A percentile compares a stretch with the other conserved stretches of the same genome.
These are phyloP conservation scores for Herpetotheres cachinnans DNA, from an alignment of 2,113 vertebrate genomes.

Conservation along the genomic window DNA sequence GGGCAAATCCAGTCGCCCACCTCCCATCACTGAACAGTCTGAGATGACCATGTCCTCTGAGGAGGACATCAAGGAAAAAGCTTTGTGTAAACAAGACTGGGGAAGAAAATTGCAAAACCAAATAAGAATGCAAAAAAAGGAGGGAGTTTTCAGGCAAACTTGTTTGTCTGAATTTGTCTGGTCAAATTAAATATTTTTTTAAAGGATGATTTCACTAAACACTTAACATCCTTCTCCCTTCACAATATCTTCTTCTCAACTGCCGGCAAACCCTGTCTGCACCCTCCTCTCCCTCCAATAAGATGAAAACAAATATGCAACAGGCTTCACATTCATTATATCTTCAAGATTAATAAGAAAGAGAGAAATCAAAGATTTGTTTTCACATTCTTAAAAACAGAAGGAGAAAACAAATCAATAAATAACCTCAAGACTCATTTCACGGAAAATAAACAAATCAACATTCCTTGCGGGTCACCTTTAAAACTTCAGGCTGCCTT, in stretches of 20 bases:
- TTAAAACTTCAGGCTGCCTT: constrained; percentile 6
- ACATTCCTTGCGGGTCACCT: background rate
- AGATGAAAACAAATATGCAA: background rate
- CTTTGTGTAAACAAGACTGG: background rate
- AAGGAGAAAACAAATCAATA: background rate
- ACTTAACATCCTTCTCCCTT: background rate
- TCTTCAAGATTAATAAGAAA: background rate
- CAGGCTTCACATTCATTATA: background rate
- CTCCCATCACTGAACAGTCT: background rate
- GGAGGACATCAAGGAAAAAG: background rate
- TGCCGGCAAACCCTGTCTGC: background rate
- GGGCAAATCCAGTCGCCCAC: background rate
- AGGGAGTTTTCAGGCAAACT: background rate
- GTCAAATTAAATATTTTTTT: background rate
- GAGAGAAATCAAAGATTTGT: background rate
- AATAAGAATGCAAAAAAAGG: background rate
- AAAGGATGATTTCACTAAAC: background rate
- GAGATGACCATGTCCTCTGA: background rate
- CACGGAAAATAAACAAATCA: background rate
- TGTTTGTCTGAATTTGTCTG: background rate
- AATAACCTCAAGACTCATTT: background rate
- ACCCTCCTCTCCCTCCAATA: accelerated
- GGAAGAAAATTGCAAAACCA: background rate
- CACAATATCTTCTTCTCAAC: background rate
- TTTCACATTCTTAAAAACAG: background rate